These are phyloP conservation scores for Sesamia inferens DNA, from an alignment of 2,888 invertebrate genomes.

Conservation along the genomic window DNA sequence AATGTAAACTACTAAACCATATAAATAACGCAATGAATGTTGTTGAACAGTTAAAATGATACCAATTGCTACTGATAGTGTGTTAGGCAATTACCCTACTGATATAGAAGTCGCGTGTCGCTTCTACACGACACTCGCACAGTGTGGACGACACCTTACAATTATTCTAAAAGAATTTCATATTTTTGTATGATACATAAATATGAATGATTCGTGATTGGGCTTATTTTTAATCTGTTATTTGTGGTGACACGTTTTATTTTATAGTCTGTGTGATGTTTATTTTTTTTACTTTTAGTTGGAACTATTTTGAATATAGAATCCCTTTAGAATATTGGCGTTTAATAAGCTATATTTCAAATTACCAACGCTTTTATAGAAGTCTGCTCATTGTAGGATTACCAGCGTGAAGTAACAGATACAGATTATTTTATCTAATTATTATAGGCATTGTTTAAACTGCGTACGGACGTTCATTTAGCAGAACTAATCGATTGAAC, in stretches of 20 bases:
- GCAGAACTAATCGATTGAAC: conserved; percentile 55
- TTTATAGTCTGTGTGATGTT: conserved; percentile 54
- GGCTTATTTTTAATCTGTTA: conserved; percentile 66
- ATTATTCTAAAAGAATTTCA: conserved; percentile 52
- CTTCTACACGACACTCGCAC: background rate
- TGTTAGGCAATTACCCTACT: no score
- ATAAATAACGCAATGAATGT: no score
- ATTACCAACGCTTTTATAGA: conserved; percentile 1
- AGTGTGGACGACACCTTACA: conserved; percentile 47
- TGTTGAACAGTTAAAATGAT: no score
- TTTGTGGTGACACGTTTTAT: conserved; percentile 66
- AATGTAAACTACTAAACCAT: no score
- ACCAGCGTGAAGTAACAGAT: conserved; percentile 45
- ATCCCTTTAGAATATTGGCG: conserved; percentile 2
- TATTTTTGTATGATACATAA: conserved; percentile 64
- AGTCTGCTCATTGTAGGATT: conserved; percentile 30
- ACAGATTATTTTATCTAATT: conserved; percentile 10
- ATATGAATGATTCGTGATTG: conserved; percentile 72
- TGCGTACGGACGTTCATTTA: conserved; percentile 37
- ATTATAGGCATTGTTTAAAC: conserved; percentile 53
- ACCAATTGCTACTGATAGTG: no score
- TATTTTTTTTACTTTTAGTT: background rate
- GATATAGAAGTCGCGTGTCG: background rate
- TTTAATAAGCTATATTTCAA: background rate
- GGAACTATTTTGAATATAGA: background rate